Evolutionary conservation across 2,797 vertebrate species (phyloP).

Genomic region (Malacoctenus gilli): DNA sequence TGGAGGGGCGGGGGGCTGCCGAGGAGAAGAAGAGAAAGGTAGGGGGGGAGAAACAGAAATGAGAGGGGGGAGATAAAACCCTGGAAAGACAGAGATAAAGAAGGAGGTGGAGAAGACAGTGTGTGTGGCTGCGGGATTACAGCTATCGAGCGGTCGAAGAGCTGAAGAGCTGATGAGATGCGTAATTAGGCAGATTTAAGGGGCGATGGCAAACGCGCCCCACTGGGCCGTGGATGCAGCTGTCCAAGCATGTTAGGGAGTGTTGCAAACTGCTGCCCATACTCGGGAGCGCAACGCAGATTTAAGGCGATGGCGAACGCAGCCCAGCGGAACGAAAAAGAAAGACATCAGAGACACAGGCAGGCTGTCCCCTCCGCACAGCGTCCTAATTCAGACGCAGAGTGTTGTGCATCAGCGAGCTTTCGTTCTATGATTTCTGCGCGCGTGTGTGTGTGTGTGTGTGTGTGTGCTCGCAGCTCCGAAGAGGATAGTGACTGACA

Average conservation of each 20-base stretch:
- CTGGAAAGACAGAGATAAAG: constrained; percentile 26
- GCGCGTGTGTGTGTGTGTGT: neutral
- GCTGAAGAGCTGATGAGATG: constrained; percentile 70
- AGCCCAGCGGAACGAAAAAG: constrained; percentile 33
- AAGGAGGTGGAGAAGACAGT: constrained; percentile 14
- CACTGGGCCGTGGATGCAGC: constrained; percentile 59
- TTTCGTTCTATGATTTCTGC: neutral
- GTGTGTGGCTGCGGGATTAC: constrained; percentile 52
- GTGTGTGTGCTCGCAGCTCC: neutral
- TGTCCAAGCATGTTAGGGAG: constrained; percentile 62
- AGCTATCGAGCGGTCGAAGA: constrained; percentile 55
- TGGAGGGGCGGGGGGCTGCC: neutral
- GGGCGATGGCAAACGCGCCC: constrained; percentile 52
- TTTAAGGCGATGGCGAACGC: constrained; percentile 25
- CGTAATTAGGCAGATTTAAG: constrained; percentile 77
- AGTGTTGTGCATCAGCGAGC: constrained; percentile 9
- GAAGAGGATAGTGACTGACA: constrained; percentile 13
- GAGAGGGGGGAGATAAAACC: constrained; percentile 25
- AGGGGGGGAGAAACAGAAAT: constrained; percentile 24
- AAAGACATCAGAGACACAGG: constrained; percentile 28
- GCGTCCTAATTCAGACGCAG: neutral
- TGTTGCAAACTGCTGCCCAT: constrained; percentile 33
- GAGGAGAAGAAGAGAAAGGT: neutral
- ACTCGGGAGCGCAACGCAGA: constrained; percentile 36
- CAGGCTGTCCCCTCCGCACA: constrained; percentile 22